Evolutionary conservation across 2,113 vertebrate species (phyloP).

Genomic region (Strigops habroptila): DNA sequence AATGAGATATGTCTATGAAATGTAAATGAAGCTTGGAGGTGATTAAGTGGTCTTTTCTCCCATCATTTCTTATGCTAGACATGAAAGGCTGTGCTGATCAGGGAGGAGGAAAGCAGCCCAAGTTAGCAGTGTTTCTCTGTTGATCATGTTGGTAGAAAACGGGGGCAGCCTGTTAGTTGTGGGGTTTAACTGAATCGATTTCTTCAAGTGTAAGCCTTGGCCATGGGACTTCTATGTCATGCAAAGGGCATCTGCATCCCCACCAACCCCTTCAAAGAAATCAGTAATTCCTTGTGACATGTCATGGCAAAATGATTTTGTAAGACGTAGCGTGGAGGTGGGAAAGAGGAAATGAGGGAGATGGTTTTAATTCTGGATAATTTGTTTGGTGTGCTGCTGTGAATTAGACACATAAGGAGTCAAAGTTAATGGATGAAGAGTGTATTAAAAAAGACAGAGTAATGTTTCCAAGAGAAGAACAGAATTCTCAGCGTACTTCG

Average conservation of each 20-base stretch:
- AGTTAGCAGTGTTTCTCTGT: background rate
- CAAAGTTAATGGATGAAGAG: constrained; percentile 54
- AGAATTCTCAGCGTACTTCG: background rate
- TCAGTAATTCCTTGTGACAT: background rate
- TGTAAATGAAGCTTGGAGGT: background rate
- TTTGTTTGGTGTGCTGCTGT: constrained; percentile 50
- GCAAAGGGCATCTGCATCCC: background rate
- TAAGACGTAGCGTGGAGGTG: background rate
- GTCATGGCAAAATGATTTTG: constrained; percentile 9
- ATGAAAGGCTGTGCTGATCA: background rate
- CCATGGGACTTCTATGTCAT: rapidly evolving
- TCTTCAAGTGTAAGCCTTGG: background rate
- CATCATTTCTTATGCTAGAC: background rate
- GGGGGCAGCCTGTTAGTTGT: background rate
- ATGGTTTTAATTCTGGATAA: constrained; percentile 57
- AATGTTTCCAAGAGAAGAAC: background rate
- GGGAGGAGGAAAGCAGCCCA: background rate
- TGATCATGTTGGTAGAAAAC: background rate
- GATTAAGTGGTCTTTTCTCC: background rate
- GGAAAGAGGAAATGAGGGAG: constrained; percentile 47
- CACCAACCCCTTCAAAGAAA: background rate
- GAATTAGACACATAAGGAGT: constrained; percentile 32
- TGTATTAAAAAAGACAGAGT: constrained; percentile 26
- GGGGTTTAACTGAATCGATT: background rate
- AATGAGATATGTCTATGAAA: background rate